Conservation (phyloP, 1,140 invertebrate species). For the Stegodyphus mimosarum region DNA sequence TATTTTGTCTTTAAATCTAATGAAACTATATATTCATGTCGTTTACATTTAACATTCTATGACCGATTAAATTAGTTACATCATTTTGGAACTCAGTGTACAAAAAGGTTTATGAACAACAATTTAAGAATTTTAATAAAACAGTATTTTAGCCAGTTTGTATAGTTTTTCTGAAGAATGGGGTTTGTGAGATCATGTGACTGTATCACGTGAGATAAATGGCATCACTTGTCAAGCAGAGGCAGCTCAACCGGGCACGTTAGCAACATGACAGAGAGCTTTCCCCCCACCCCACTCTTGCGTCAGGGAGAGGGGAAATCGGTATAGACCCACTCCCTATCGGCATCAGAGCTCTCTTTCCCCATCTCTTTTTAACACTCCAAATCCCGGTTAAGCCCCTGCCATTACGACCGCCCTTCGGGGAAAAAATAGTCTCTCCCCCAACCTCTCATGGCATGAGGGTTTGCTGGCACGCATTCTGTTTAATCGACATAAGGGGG, state of each 20-base stretch:
- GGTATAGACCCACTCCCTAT: not conserved
- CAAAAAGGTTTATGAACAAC: too few relatives aligned
- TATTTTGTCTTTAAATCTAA: too few relatives aligned
- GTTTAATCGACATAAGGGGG: slow-evolving; percentile 23
- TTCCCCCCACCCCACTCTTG: not conserved
- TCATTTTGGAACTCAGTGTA: too few relatives aligned
- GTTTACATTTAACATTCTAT: too few relatives aligned
- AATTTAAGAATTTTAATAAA: too few relatives aligned
- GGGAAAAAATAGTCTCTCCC: not conserved
- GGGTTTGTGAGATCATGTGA: too few relatives aligned
- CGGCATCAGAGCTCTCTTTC: not conserved
- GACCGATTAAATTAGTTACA: too few relatives aligned
- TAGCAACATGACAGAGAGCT: not conserved
- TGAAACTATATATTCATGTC: too few relatives aligned
- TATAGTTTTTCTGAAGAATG: too few relatives aligned
- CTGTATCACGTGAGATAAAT: not conserved
- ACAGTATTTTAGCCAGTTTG: too few relatives aligned
- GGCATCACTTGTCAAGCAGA: not conserved
- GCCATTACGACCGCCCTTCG: slow-evolving; percentile 50
- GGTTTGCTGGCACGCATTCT: slow-evolving; percentile 38
- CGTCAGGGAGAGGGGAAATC: too few relatives aligned
- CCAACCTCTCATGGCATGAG: not conserved
- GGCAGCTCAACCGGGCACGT: not conserved
- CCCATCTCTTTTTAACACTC: not conserved
- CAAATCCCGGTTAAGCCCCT: slow-evolving; percentile 48